Evolutionary conservation across 2,888 invertebrate genomes (phyloP).

Genomic region (Nysson spinosus): DNA sequence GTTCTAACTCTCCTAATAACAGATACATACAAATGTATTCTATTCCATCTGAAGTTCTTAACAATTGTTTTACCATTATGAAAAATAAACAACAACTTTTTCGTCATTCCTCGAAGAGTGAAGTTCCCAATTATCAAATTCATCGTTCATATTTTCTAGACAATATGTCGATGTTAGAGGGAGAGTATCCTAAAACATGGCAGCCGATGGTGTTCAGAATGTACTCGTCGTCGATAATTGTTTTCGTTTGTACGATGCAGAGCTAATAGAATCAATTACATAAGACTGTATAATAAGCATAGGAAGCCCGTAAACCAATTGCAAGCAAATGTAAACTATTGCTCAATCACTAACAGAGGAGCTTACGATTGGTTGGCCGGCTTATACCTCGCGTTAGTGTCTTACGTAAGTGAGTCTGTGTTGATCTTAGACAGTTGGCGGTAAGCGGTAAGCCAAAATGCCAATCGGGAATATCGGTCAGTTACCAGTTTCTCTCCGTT

Average conservation of each 20-base stretch:
- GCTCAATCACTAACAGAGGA: slow-evolving; percentile 58
- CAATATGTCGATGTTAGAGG: no score
- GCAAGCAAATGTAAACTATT: slow-evolving; percentile 53
- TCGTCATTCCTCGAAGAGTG: no score
- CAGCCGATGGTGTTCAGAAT: slow-evolving; percentile 10
- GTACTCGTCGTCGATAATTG: slow-evolving; percentile 30
- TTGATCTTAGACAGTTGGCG: slow-evolving; percentile 46
- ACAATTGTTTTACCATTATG: no score
- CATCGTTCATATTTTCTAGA: not conserved
- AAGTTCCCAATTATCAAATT: not conserved
- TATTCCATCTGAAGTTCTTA: no score
- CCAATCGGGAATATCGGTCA: slow-evolving; percentile 50
- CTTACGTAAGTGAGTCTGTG: slow-evolving; percentile 55
- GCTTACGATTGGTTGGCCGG: slow-evolving; percentile 61
- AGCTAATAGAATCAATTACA: slow-evolving; percentile 53
- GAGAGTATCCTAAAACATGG: slow-evolving; percentile 4
- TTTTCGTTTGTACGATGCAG: slow-evolving; percentile 7
- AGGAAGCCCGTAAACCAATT: slow-evolving; percentile 47
- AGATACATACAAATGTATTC: slow-evolving; percentile 42
- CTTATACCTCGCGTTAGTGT: slow-evolving; percentile 59
- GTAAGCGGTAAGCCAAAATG: slow-evolving; percentile 52
- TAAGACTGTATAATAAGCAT: slow-evolving; percentile 54
- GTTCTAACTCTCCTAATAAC: slow-evolving; percentile 31
- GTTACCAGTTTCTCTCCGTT: slow-evolving; percentile 36
- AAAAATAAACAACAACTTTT: no score